These are phyloP conservation scores for Drosophila testacea DNA, from an alignment of 2,888 invertebrate species.

Conservation along the genomic window DNA sequence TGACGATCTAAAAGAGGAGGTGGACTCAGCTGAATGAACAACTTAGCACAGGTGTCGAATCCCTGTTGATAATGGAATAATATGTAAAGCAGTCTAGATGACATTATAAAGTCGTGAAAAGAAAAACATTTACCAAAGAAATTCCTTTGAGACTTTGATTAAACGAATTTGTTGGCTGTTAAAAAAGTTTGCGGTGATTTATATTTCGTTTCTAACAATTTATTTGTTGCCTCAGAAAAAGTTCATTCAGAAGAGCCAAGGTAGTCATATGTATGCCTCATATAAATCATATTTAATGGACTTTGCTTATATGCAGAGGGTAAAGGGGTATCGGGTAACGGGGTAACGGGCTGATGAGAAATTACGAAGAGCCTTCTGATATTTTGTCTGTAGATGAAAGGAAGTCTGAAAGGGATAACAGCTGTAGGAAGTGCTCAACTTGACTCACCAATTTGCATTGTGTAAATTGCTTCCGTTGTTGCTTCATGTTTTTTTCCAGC, in stretches of 20 bases:
- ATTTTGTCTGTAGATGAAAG: constrained; percentile 31
- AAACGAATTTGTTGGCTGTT: constrained; percentile 9
- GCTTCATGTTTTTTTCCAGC: constrained; percentile 25
- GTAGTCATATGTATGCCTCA: constrained; percentile 13
- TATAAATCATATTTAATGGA: constrained; percentile 52
- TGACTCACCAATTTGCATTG: constrained; percentile 65
- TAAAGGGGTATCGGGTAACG: background rate
- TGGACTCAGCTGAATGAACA: background rate
- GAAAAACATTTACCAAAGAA: constrained; percentile 15
- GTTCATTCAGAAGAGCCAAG: constrained; percentile 26
- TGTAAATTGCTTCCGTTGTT: constrained; percentile 68
- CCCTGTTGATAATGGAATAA: background rate
- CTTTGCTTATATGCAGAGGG: constrained; percentile 27
- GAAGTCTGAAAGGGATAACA: constrained; percentile 24
- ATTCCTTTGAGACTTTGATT: constrained; percentile 3
- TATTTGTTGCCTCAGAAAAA: constrained; percentile 18
- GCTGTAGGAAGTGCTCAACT: constrained; percentile 49
- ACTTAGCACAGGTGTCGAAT: constrained; percentile 16
- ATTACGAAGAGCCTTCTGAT: constrained; percentile 30
- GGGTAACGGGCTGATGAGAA: constrained; percentile 21
- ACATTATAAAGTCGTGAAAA: constrained; percentile 3
- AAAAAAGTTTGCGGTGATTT: constrained; percentile 39
- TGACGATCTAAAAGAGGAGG: background rate
- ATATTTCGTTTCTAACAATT: constrained; percentile 27
- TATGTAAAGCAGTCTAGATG: constrained; percentile 4